Evolutionary conservation across 2,888 invertebrate species (phyloP).

Genomic region (Dendrolimus pini): DNA sequence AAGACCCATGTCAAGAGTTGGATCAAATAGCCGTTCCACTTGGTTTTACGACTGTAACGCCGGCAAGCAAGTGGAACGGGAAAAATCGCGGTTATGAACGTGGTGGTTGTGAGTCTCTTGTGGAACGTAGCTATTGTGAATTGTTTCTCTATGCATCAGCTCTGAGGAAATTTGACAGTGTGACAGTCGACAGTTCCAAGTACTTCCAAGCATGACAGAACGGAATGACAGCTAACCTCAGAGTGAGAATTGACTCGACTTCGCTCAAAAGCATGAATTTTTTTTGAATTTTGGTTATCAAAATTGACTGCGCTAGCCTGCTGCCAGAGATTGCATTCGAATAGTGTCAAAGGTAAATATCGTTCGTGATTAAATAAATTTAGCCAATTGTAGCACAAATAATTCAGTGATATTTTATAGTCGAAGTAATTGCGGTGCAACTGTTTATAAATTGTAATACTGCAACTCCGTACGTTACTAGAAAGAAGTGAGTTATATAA

Average conservation of each 20-base stretch:
- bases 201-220: too few relatives aligned
- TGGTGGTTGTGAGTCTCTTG: too few relatives aligned
- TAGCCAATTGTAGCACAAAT: slow-evolving; percentile 13
- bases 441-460: slow-evolving; percentile 26
- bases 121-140: too few relatives aligned
- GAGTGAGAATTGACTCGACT: slow-evolving; percentile 14
- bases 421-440: slow-evolving; percentile 14
- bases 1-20: too few relatives aligned
- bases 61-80: too few relatives aligned
- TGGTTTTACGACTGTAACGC: too few relatives aligned
- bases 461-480: slow-evolving; percentile 38
- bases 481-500: slow-evolving; percentile 70
- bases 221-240: background rate
- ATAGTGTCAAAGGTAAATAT: slow-evolving; percentile 67
- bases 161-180: too few relatives aligned
- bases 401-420: slow-evolving; percentile 15
- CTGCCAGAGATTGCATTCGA: slow-evolving; percentile 34
- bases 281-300: slow-evolving; percentile 49
- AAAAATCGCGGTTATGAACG: too few relatives aligned
- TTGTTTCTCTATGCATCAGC: too few relatives aligned
- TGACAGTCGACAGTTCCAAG: too few relatives aligned
- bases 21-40: too few relatives aligned
- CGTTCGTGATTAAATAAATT: slow-evolving; percentile 27
- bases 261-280: slow-evolving; percentile 44
- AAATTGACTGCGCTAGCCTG: slow-evolving; percentile 57